Base-by-base conservation (phyloP, 2,797 vertebrate genomes). In the Crenichthys baileyi region DNA sequence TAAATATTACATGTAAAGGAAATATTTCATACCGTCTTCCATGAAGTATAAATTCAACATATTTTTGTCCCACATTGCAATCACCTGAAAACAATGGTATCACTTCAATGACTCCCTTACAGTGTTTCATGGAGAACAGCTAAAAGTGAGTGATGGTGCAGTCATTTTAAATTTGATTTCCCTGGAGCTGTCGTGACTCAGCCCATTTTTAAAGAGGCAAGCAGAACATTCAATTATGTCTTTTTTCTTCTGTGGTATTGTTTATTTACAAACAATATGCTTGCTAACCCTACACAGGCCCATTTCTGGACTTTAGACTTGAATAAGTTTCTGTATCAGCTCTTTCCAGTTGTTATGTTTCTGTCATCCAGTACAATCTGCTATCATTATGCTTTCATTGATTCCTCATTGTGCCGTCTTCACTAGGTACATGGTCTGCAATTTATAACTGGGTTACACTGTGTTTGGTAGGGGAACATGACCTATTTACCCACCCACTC, bases 401-500 rank as follows among this genome's bases (percentile, higher is more conserved):
- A 91, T 93, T 90, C 89, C 72, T 89, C 76, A 50, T 56, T 68
- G 67, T 77, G 76, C 76, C 70, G 74, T 83, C 77, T 86, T 86
- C 65, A 73, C 83, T 88, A 83, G 75, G 61, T 79, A 48, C 65
- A 39, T 79, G 39, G 74, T 70, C 44, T 82, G 77, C 75, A 84
- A 83, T 24, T 83, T 72, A 86, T 81, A 88, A 87, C 79, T 81
- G 74, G 80, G 53, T 88, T 83, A 77, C 12, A 73, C 55, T 74
- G 83, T 60, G 81, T 79, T 80, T 82, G 82, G 72, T 63, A 70
- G 89, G 67, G 75, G 75, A 91, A 91, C 87, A 81, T 93, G 91
- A 92, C 92, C 93, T 85, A 92, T 90, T 92, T 94, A 87, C 82
- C 79, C 90, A 82, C 89, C 89, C 90, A 88, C 92, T 91, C 72